phyloP scores from a whole-genome alignment of 2,797 vertebrate genomes.

The Myioborus miniatus region DNA sequence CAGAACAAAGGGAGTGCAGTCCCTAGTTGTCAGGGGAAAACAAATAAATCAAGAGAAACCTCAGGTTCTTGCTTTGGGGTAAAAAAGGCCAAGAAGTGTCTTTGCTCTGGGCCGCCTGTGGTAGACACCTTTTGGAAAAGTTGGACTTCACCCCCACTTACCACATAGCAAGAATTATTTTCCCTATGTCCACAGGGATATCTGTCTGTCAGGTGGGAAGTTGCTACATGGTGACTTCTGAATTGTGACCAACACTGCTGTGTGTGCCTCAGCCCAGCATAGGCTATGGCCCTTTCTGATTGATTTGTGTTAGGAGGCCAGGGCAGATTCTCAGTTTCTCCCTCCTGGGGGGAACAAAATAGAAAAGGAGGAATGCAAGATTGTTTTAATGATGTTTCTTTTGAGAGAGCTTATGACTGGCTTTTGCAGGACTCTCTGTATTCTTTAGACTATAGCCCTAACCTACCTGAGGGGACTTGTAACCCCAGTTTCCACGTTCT shows the following conservation, averaged over 20 bases:
- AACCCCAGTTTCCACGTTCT: not conserved
- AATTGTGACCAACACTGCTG: not conserved
- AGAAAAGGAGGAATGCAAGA: not conserved
- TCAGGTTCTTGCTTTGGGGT: not conserved
- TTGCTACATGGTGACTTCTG: not conserved
- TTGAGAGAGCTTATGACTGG: not conserved
- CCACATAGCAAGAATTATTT: not conserved
- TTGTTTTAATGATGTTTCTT: not conserved
- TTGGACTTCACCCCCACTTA: not conserved
- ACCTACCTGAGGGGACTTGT: not conserved
- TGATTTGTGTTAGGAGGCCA: not conserved
- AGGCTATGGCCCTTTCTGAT: not conserved
- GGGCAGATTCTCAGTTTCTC: not conserved
- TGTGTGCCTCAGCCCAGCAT: not conserved
- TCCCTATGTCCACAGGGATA: not conserved
- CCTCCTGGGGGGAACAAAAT: fast-evolving
- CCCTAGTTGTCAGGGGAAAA: not conserved
- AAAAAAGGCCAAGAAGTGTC: not conserved
- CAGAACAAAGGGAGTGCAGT: not conserved
- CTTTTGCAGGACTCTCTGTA: not conserved
- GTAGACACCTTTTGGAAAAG: not conserved
- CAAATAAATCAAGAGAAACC: not conserved
- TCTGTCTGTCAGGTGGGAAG: not conserved
- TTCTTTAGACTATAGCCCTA: not conserved
- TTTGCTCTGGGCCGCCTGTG: not conserved